Evolutionary conservation across 1,140 invertebrate species (phyloP).

Genomic region (Pseudomyrmex flavicornis): DNA sequence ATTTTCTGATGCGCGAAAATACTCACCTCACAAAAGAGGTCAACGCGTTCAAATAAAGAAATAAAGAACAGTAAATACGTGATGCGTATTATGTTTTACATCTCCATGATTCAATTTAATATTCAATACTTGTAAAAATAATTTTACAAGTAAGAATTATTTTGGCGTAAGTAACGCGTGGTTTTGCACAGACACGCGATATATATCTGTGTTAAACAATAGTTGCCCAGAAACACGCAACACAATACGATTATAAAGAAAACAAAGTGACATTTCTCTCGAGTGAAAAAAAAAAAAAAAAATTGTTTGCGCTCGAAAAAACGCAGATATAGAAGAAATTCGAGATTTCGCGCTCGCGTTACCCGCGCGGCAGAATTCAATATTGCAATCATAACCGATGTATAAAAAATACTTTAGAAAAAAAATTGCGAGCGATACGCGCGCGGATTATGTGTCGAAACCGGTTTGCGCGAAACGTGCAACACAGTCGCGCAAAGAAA

Average conservation of each 20-base stretch:
- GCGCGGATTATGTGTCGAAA: neutral
- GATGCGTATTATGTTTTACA: neutral
- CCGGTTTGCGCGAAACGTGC: neutral
- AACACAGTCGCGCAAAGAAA: neutral
- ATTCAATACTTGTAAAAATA: too few relatives aligned
- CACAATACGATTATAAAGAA: neutral
- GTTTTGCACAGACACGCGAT: too few relatives aligned
- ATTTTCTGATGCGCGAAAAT: neutral
- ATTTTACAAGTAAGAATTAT: too few relatives aligned
- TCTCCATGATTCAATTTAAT: neutral
- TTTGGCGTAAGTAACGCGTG: too few relatives aligned
- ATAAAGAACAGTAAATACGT: neutral
- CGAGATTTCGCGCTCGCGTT: neutral
- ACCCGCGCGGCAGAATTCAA: constrained; percentile 1
- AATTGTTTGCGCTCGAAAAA: neutral
- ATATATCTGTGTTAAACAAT: neutral
- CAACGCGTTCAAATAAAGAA: neutral
- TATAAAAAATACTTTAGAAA: constrained; percentile 22
- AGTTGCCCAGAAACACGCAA: neutral
- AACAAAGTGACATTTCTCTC: neutral
- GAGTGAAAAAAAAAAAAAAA: neutral
- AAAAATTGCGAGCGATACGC: neutral
- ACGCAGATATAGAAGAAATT: neutral
- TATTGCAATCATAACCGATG: constrained; percentile 8
- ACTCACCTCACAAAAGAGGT: neutral